These are phyloP conservation scores for Lycopodina hypogea DNA, from an alignment of 37 sponge, comb jelly and placozoan species.

Conservation along the genomic window DNA sequence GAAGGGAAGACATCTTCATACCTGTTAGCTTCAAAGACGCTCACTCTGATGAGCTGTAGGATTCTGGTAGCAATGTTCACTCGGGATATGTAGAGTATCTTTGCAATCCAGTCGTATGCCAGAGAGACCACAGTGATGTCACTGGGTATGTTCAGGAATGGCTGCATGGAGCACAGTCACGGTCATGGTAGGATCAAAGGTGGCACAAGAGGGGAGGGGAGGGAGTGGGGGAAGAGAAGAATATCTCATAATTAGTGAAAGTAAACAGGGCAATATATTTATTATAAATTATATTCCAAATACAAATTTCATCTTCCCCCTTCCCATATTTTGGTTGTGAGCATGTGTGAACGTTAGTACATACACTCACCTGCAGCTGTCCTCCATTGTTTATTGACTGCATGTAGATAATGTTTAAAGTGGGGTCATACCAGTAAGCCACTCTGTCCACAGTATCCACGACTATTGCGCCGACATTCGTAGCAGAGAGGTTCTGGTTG, in stretches of 20 bases:
- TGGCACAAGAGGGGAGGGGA: too few relatives aligned
- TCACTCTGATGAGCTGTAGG: not conserved
- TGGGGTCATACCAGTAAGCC: constrained; percentile 27
- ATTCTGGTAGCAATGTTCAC: too few relatives aligned
- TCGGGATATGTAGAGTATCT: constrained; percentile 8
- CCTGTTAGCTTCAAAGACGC: not conserved
- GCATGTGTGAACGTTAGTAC: too few relatives aligned
- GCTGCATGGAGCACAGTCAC: too few relatives aligned
- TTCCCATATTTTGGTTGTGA: too few relatives aligned
- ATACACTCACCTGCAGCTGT: too few relatives aligned
- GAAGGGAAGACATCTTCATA: not conserved
- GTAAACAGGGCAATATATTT: not conserved
- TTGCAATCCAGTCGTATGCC: constrained; percentile 45
- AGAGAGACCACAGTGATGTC: constrained; percentile 6
- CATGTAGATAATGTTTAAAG: not conserved
- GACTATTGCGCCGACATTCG: constrained; percentile 11
- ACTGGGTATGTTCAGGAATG: constrained; percentile 1
- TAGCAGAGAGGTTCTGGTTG: not conserved
- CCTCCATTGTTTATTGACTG: constrained; percentile 25
- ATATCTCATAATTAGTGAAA: too few relatives aligned
- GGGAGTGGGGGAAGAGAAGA: too few relatives aligned
- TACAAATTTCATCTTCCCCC: too few relatives aligned
- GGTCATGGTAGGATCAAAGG: too few relatives aligned
- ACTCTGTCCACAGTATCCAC: constrained; percentile 27
- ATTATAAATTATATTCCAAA: not conserved